Conservation (phyloP, 1,140 invertebrate species). For the Sogatella furcifera region DNA sequence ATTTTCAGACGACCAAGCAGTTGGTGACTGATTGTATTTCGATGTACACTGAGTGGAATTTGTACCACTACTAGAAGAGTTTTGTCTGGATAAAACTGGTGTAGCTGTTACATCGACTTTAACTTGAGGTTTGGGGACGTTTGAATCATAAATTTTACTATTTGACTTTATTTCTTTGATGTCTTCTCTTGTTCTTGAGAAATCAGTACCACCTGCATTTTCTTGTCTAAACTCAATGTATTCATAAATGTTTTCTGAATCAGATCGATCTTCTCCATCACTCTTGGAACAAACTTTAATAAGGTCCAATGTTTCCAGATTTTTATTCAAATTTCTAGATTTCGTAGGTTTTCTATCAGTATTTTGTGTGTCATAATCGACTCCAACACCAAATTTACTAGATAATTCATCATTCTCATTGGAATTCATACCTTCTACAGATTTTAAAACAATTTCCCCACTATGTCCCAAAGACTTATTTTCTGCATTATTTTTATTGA, state of each 20-base stretch:
- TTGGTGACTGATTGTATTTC: conserved; percentile 35
- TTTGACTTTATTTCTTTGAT: too few relatives aligned
- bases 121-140: conserved; percentile 30
- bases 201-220: conserved; percentile 16
- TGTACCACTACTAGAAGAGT: conserved; percentile 39
- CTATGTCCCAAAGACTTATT: too few relatives aligned
- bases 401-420: too few relatives aligned
- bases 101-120: conserved; percentile 35
- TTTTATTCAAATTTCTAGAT: conserved; percentile 30
- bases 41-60: conserved; percentile 42
- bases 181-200: too few relatives aligned
- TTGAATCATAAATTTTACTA: too few relatives aligned
- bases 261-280: conserved; percentile 11
- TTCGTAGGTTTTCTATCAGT: too few relatives aligned
- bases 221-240: conserved; percentile 33
- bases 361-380: too few relatives aligned
- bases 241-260: conserved; percentile 38
- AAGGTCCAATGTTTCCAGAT: conserved; percentile 17
- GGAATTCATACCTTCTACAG: too few relatives aligned
- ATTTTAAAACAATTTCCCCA: too few relatives aligned
- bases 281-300: background rate
- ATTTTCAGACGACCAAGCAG: conserved; percentile 26
- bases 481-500: too few relatives aligned
- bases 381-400: too few relatives aligned
- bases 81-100: conserved; percentile 35